Base-by-base conservation (phyloP, 2,888 invertebrate genomes). In the Empis livida region DNA sequence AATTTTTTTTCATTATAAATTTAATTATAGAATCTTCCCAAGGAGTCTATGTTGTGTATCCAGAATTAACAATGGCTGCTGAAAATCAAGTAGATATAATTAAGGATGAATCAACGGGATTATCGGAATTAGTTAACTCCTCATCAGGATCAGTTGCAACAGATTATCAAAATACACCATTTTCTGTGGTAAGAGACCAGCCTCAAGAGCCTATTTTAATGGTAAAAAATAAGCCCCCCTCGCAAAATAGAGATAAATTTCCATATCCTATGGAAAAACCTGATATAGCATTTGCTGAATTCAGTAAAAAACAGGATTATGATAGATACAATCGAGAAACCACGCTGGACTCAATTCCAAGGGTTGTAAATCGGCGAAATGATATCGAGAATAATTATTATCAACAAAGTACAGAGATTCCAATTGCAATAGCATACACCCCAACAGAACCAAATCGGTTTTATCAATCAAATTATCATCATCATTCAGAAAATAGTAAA, bases 211-310 rank as follows among this genome's bases (percentile, higher is more conserved):
- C 71, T 10, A 68, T 73, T 35, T 58, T 71, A 38, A 67, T 64
- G 50, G 54, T 61, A n/a, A 67, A 67, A 49, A 66, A 64, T 48
- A 68, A 67, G 44, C 54, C 59, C 0, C 62, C 64, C 3, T 49
- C 62, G 46, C 66, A 51, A 11, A 55, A 57, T 32, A 76, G 74
- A 56, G 73, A 75, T 1, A 76, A 79, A 54, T 81, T 82, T 52
- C 81, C 82, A 0, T 82, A 82, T 62, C 74, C 75, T 0, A 62
- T 81, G 15, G 78, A 80, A 57, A 72, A 75, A 48, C 79, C 80
- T 1, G 74, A 77, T 59, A 68, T 73, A 0, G 65, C 73, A 37
- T 62, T 57, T 27, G 54, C 60, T 0, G 64, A 62, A 17, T 52
- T 61, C 35, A 59, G 54, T 20, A 47, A 47, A 2, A 61, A 59